A percentile compares a stretch with the other conserved stretches of the same genome.
Conservation (phyloP, 2,113 vertebrate genomes). For the Vulpes lagopus region DNA sequence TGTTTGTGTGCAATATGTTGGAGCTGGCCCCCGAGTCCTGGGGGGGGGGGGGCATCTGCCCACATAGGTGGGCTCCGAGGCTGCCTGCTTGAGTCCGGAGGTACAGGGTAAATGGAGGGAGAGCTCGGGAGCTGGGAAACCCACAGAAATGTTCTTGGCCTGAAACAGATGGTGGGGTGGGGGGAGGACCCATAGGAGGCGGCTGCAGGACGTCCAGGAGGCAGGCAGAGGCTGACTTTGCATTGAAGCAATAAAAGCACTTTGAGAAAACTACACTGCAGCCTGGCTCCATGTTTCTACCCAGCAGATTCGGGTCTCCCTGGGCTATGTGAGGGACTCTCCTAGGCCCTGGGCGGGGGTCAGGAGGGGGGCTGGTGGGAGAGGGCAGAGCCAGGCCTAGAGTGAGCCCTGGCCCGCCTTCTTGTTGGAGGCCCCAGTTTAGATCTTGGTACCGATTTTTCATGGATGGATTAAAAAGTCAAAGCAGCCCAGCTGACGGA, state of each 20-base stretch:
- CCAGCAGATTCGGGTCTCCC: neutral
- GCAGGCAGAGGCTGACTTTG: slow-evolving; percentile 15
- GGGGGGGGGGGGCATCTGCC: neutral
- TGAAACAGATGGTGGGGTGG: neutral
- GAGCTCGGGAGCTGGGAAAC: neutral
- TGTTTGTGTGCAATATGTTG: slow-evolving; percentile 31
- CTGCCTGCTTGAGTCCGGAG: neutral
- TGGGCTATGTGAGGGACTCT: neutral
- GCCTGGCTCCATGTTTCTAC: neutral
- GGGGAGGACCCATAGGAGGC: neutral
- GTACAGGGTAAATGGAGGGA: slow-evolving; percentile 56
- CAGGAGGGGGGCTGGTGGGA: neutral
- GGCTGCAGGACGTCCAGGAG: neutral
- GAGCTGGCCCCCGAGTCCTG: neutral
- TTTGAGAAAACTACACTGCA: slow-evolving; percentile 50
- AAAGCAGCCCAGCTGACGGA: neutral
- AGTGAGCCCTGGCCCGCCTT: neutral
- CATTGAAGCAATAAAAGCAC: slow-evolving; percentile 57
- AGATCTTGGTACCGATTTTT: slow-evolving; percentile 7
- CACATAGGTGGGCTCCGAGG: neutral
- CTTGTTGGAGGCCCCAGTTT: neutral
- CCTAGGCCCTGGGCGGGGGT: neutral
- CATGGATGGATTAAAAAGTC: neutral
- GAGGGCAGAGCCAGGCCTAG: neutral
- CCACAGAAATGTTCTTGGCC: neutral